Conservation (phyloP, 2,113 vertebrate genomes). For the Salminus brasiliensis region DNA sequence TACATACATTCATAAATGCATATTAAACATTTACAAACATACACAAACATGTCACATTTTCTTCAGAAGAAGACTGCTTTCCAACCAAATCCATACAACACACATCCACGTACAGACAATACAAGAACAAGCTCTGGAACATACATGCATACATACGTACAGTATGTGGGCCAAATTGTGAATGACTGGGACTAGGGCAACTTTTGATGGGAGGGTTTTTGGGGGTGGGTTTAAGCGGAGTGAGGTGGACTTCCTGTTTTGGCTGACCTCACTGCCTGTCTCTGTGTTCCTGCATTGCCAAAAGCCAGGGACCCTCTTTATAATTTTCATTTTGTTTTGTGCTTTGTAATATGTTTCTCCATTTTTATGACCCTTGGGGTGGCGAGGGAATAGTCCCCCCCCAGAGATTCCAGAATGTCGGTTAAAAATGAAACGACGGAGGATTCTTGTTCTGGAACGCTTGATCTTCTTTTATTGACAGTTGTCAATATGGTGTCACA, state of each 20-base stretch:
- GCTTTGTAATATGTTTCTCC: constrained; percentile 47
- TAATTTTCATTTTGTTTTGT: constrained; percentile 39
- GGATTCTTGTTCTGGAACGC: constrained; percentile 8
- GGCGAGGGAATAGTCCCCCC: constrained; percentile 47
- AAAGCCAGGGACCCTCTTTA: constrained; percentile 60
- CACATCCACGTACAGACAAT: neutral
- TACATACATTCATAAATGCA: constrained; percentile 32
- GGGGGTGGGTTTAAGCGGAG: constrained; percentile 47
- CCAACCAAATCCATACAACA: constrained; percentile 19
- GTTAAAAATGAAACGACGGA: constrained; percentile 25
- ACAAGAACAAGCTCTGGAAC: neutral
- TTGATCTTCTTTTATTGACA: constrained; percentile 39
- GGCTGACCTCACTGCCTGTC: neutral
- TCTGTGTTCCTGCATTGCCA: constrained; percentile 57
- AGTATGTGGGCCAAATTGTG: constrained; percentile 63
- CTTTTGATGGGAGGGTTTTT: constrained; percentile 10
- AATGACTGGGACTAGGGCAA: constrained; percentile 27
- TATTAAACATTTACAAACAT: constrained; percentile 20
- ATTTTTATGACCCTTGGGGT: constrained; percentile 61
- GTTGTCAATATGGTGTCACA: constrained; percentile 50
- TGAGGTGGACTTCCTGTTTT: neutral
- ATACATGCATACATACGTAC: constrained; percentile 55
- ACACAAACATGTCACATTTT: constrained; percentile 27
- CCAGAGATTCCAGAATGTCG: constrained; percentile 49
- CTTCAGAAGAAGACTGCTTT: neutral